Evolutionary conservation across 2,797 vertebrate genomes (phyloP).

Genomic region (Pristis pectinata): DNA sequence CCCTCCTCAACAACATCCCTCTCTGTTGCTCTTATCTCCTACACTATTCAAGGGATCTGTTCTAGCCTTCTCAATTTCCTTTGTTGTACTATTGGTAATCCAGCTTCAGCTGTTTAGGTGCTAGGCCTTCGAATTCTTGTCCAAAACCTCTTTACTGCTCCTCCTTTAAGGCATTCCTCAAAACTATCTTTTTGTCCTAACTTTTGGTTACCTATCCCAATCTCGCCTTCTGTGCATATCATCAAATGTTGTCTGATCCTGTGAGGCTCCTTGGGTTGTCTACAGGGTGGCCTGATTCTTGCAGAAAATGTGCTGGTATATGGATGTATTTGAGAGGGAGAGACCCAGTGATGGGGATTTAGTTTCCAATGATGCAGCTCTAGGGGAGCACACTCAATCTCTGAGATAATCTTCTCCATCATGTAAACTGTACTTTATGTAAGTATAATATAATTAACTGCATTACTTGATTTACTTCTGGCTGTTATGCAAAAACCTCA

Average conservation of each 20-base stretch:
- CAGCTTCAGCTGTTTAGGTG: not conserved
- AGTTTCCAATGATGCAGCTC: too few relatives aligned
- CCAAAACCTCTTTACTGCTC: not conserved
- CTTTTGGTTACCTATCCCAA: not conserved
- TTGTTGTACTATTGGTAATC: not conserved
- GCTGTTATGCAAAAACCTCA: not conserved
- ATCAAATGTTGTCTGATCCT: too few relatives aligned
- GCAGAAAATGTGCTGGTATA: too few relatives aligned
- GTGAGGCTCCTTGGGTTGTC: not conserved
- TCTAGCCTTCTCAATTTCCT: too few relatives aligned
- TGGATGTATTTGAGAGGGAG: too few relatives aligned
- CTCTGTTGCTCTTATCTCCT: not conserved
- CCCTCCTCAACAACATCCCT: not conserved
- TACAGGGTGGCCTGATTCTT: not conserved
- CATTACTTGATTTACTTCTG: not conserved
- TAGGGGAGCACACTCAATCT: not conserved
- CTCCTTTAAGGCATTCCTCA: not conserved
- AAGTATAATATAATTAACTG: not conserved
- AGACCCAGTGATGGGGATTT: too few relatives aligned
- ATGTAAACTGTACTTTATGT: not conserved
- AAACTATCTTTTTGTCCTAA: not conserved
- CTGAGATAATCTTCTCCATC: not conserved
- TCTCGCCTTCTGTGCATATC: not conserved
- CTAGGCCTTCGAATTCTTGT: not conserved
- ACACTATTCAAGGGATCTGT: not conserved